phyloP scores from a whole-genome alignment of 2,888 invertebrate species.

The Aquatica leii region DNA sequence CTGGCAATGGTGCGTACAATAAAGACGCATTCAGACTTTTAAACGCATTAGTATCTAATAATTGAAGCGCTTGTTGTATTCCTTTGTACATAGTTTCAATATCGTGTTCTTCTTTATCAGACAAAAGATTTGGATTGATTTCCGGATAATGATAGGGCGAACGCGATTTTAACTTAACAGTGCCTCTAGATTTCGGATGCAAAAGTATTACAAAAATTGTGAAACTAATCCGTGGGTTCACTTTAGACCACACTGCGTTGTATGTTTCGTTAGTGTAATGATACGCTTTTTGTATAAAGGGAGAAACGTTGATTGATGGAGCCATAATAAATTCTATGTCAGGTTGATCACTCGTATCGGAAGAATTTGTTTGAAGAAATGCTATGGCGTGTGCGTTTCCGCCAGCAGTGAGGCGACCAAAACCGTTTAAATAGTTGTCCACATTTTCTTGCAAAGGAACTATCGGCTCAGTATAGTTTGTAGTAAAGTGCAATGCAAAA shows the following conservation, averaged over 20 bases:
- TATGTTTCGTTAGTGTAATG: conserved; percentile 26
- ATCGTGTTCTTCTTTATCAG: conserved; percentile 63
- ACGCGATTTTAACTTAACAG: conserved; percentile 62
- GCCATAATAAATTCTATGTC: conserved; percentile 33
- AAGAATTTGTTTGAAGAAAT: conserved; percentile 24
- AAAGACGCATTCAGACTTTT: conserved; percentile 63
- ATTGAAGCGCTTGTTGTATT: conserved; percentile 55
- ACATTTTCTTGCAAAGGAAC: conserved; percentile 24
- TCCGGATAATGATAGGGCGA: conserved; percentile 71
- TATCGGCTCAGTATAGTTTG: conserved; percentile 30
- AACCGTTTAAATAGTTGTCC: conserved; percentile 37
- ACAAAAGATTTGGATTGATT: conserved; percentile 73
- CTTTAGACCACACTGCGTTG: conserved; percentile 10
- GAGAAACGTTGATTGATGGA: conserved; percentile 20
- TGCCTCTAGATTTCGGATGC: conserved; percentile 63
- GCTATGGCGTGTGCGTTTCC: conserved; percentile 24
- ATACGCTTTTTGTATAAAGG: conserved; percentile 11
- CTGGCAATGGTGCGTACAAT: conserved; percentile 21
- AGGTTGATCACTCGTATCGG: conserved; percentile 24
- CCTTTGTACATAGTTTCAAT: conserved; percentile 65
- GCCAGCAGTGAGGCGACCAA: conserved; percentile 37
- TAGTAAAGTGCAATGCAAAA: conserved; percentile 38
- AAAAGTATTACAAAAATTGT: conserved; percentile 62
- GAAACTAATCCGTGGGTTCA: conserved; percentile 19
- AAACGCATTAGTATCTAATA: conserved; percentile 64